Conservation (phyloP, 2,113 vertebrate species). For the Perccottus glenii region DNA sequence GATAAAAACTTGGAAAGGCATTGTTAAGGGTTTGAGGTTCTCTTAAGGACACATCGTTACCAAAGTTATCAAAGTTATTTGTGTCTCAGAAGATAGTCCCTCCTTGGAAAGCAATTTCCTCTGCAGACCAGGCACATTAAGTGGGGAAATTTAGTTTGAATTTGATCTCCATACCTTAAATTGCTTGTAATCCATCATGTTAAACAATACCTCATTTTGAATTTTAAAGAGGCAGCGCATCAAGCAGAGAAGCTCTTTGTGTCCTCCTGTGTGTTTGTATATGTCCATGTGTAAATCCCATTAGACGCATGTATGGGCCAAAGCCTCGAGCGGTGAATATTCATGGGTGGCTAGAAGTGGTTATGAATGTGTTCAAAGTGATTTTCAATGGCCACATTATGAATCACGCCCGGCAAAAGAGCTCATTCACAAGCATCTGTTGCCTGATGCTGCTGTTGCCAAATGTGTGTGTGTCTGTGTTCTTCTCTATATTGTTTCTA, state of each 20-base stretch:
- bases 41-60: slow-evolving; percentile 42
- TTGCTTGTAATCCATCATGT: slow-evolving; percentile 54
- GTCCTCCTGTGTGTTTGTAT: slow-evolving; percentile 37
- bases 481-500: slow-evolving; percentile 63
- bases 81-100: slow-evolving; percentile 22
- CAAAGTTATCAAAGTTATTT: slow-evolving; percentile 45
- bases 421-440: slow-evolving; percentile 74
- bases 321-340: slow-evolving; percentile 56
- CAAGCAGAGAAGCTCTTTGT: slow-evolving; percentile 11
- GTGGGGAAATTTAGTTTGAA: slow-evolving; percentile 30
- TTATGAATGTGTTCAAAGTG: slow-evolving; percentile 67
- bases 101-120: slow-evolving; percentile 58
- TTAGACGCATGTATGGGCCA: slow-evolving; percentile 13
- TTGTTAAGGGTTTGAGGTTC: slow-evolving; percentile 15
- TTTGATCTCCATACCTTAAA: slow-evolving; percentile 49
- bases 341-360: slow-evolving; percentile 56
- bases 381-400: slow-evolving; percentile 70
- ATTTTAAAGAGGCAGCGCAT: slow-evolving; percentile 34
- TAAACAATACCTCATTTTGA: slow-evolving; percentile 29
- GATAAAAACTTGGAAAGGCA: slow-evolving; percentile 41
- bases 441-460: slow-evolving; percentile 58
- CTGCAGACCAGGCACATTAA: slow-evolving; percentile 28
- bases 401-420: slow-evolving; percentile 58
- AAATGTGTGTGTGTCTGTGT: slow-evolving; percentile 50
- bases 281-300: slow-evolving; percentile 17